phyloP scores from a whole-genome alignment of 2,888 invertebrate genomes.

The Zeuzera pyrina region DNA sequence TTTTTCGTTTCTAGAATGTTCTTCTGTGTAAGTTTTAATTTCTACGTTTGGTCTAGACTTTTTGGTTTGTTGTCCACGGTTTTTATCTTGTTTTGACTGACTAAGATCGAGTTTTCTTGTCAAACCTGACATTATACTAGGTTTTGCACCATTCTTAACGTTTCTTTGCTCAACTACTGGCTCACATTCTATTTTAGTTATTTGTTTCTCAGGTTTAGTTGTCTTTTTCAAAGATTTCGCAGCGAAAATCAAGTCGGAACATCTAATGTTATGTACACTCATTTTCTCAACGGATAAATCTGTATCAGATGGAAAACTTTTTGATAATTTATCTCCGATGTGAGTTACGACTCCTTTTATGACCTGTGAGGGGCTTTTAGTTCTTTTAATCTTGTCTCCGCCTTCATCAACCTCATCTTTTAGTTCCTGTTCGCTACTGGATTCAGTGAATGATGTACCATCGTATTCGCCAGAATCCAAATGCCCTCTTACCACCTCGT shows the following conservation, averaged over 20 bases:
- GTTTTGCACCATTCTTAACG: conserved; percentile 28
- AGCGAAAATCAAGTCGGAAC: conserved; percentile 43
- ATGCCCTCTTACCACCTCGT: conserved; percentile 50
- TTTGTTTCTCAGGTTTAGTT: conserved; percentile 14
- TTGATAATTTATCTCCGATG: conserved; percentile 36
- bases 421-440: conserved; percentile 60
- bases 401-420: conserved; percentile 43
- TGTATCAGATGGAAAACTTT: conserved; percentile 19
- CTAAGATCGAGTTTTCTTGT: conserved; percentile 51
- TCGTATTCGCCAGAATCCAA: conserved; percentile 56
- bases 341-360: not conserved
- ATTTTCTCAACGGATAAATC: conserved; percentile 28
- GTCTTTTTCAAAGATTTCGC: conserved; percentile 41
- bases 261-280: conserved; percentile 46
- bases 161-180: conserved; percentile 11
- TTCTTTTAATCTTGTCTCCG: conserved; percentile 2
- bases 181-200: conserved; percentile 4
- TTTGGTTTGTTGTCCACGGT: conserved; percentile 20
- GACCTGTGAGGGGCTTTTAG: not conserved
- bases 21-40: conserved; percentile 56
- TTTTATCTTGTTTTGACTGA: conserved; percentile 49
- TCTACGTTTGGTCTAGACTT: conserved; percentile 44
- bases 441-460: conserved; percentile 53
- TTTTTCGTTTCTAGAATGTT: conserved; percentile 43
- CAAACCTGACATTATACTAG: conserved; percentile 48